Evolutionary conservation across 2,888 invertebrate species (phyloP).

Genomic region (Platerodrilus igneus): DNA sequence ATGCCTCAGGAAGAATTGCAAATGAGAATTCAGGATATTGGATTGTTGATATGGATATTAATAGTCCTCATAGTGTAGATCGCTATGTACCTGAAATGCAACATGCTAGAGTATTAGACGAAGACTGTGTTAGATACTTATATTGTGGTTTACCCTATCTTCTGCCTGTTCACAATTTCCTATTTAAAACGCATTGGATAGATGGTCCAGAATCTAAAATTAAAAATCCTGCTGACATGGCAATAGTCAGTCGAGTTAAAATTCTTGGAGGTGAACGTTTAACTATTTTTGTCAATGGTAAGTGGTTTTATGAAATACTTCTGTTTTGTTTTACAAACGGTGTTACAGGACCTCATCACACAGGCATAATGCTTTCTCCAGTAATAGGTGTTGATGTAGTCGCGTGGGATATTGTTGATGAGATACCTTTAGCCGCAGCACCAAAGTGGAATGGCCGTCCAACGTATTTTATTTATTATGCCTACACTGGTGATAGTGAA

Average conservation of each 20-base stretch:
- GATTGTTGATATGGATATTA: conserved; percentile 71
- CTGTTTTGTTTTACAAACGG: conserved; percentile 6
- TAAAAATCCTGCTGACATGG: conserved; percentile 49
- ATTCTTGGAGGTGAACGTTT: conserved; percentile 45
- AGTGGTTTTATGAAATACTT: conserved; percentile 15
- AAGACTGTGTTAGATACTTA: conserved; percentile 58
- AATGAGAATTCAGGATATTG: conserved; percentile 59
- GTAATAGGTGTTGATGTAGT: conserved; percentile 52
- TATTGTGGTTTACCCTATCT: conserved; percentile 79
- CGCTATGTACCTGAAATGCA: conserved; percentile 53
- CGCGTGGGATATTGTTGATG: conserved; percentile 57
- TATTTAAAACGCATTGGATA: conserved; percentile 62
- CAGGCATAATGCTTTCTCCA: conserved; percentile 62
- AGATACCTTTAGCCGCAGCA: conserved; percentile 54
- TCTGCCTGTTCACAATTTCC: conserved; percentile 66
- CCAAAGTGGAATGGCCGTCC: conserved; percentile 53
- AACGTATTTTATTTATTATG: conserved; percentile 65
- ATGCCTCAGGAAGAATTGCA: conserved; percentile 48
- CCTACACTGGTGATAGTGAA: conserved; percentile 56
- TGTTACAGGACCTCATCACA: conserved; percentile 61
- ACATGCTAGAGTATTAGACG: conserved; percentile 46
- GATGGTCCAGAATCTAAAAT: conserved; percentile 53
- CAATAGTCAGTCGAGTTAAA: conserved; percentile 46
- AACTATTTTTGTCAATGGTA: conserved; percentile 52
- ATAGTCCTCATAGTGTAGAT: conserved; percentile 60